A percentile compares a stretch with the other conserved stretches of the same genome.
These are phyloP conservation scores for Spea multiplicata DNA, from an alignment of 2,113 vertebrate species.

Conservation along the genomic window DNA sequence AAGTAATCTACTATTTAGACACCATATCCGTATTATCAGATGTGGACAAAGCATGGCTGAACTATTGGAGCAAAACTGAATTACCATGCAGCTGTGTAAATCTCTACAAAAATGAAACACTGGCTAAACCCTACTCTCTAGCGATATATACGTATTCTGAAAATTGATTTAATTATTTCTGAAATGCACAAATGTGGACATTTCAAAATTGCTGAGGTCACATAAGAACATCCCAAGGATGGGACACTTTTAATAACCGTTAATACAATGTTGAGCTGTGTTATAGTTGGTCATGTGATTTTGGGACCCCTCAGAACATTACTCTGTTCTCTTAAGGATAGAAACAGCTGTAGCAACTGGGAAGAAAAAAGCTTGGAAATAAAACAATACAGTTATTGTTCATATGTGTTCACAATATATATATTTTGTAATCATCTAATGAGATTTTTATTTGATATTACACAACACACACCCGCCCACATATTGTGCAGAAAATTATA, in stretches of 20 bases:
- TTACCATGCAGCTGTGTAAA: conserved; percentile 6
- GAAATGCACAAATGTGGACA: conserved; percentile 5
- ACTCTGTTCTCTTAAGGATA: conserved; percentile 4
- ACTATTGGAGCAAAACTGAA: conserved; percentile 15
- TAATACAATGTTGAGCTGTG: conserved; percentile 15
- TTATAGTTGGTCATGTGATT: conserved; percentile 31
- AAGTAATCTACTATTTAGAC: conserved; percentile 8
- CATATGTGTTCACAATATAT: conserved; percentile 79
- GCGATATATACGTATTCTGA: conserved; percentile 9
- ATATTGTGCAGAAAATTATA: no score
- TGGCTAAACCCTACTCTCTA: conserved; percentile 12
- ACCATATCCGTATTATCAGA: conserved; percentile 17
- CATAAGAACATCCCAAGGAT: not conserved
- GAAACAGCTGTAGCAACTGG: conserved; percentile 54
- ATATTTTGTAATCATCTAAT: conserved; percentile 53
- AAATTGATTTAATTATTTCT: conserved; percentile 27
- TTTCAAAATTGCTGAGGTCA: conserved; percentile 7
- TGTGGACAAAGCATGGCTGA: not conserved
- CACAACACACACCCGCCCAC: no score
- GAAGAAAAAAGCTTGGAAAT: conserved; percentile 69
- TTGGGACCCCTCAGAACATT: conserved; percentile 16
- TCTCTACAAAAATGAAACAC: conserved; percentile 15
- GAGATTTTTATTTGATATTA: no score
- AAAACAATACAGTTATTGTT: conserved; percentile 77
- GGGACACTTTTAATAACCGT: not conserved